Base-by-base conservation (phyloP, 1,140 invertebrate species). In the Drosophila ananassae region DNA sequence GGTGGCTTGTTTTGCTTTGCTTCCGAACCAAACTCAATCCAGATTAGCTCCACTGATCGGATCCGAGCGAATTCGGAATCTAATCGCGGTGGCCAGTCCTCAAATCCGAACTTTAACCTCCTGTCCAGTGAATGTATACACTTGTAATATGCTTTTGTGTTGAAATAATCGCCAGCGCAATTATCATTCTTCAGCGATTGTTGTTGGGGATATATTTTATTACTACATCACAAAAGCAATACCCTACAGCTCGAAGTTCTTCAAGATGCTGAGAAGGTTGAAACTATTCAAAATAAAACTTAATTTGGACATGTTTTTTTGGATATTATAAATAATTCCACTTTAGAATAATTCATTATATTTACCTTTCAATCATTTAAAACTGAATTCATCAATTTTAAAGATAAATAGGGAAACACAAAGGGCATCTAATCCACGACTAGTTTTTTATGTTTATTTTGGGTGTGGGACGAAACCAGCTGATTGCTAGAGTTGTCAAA, bases 91-190 rank as follows among this genome's bases (percentile, higher is more conserved):
- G 55, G 9, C 54, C 28, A 34, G 37, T 60, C 56, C 50, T 64
- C 51, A 24, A 39, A 44, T 34, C 17, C 79, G 82, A 87, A 87
- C 83, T 87, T 82, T 89, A 85, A 71, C 60, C 82, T 55, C 34
- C n/a, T 17, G 28, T 22, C 10, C 6, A 25, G 28, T 51, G 22
- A 10, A 28, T 13, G 28, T 54, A 66, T 64, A 59, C 30, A 64
- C 34, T 55, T 58, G 54, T 73, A 68, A 64, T 61, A 17, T 44
- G 22, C 46, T 30, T 48, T 72, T 66, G 44, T 69, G 30, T 69
- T 50, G 37, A 55, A 57, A 75, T 79, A 77, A 69, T 80, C 61
- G 62, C 57, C 47, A 85, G 72, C 62, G 58, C 76, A 67, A 67
- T 53, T 64, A 67, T 53, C 62, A 61, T 63, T 57, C 41, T 50